phyloP scores from a whole-genome alignment of 2,113 vertebrate species.

The Tichodroma muraria region DNA sequence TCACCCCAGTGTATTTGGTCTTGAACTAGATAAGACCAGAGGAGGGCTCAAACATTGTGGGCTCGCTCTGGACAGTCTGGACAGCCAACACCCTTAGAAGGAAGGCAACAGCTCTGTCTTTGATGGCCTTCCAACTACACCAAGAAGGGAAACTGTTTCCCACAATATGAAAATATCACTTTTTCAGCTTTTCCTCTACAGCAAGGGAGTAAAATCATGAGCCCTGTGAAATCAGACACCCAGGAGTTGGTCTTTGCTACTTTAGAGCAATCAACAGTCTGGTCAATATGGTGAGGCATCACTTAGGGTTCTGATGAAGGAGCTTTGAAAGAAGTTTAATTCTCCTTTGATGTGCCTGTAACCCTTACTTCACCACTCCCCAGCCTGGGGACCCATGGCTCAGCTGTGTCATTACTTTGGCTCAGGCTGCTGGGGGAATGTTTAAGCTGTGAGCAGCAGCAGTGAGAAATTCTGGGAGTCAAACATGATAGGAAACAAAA shows the following conservation, averaged over 20 bases:
- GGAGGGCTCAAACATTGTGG: not conserved
- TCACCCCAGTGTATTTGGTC: not conserved
- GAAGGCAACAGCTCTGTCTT: not conserved
- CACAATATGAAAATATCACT: not conserved
- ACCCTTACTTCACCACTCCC: not conserved
- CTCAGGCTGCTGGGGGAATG: not conserved
- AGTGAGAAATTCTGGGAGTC: not conserved
- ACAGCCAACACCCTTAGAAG: not conserved
- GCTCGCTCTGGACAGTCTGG: not conserved
- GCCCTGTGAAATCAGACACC: not conserved
- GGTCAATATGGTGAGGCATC: not conserved
- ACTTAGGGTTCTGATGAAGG: not conserved
- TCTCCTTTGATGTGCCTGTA: not conserved
- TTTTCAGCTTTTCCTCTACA: not conserved
- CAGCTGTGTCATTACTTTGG: not conserved
- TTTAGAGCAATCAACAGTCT: not conserved
- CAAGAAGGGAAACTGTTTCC: not conserved
- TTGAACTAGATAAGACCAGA: not conserved
- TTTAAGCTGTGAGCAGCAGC: not conserved
- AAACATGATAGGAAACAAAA: not conserved
- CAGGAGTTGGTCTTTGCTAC: not conserved
- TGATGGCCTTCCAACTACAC: not conserved
- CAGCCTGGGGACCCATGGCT: not conserved
- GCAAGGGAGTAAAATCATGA: not conserved
- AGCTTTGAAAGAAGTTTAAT: not conserved